Base-by-base conservation (phyloP, 2,888 invertebrate genomes). In the Oxyteleia sp. region DNA sequence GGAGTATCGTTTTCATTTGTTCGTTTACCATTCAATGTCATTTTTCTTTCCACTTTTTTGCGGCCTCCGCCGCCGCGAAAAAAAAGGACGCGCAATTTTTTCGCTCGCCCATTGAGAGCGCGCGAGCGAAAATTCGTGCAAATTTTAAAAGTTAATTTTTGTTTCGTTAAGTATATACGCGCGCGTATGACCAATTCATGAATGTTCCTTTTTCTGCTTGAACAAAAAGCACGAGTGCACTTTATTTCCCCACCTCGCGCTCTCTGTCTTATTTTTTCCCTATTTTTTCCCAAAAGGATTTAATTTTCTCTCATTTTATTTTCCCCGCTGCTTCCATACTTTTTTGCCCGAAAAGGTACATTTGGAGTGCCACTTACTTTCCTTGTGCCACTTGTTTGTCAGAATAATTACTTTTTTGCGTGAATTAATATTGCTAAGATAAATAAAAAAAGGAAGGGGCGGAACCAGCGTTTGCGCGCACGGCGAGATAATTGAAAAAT, bases 351-450 rank as follows among this genome's bases (percentile, higher is more conserved):
- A 71, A 68, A 81, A 74, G 81, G 75, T 68, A 69, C 64, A 53
- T 71, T 59, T 57, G 32, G 41, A 81, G 72, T 66, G 51, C 51
- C 76, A 76, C 66, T 78, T 82, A 66, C 63, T 55, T 59, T 61
- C 72, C 55, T 66, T 53, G 64, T 41, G 53, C 49, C 55, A 45
- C 78, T 71, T 61, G 68, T 78, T 78, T 83, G 82, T 78, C 69
- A 63, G 69, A 69, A 78, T 83, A 83, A 83, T 78, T 83, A 69
- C 69, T 61, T 83, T 82, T 71, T 79, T 83, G 63, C 61, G 68
- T 78, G 76, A 69, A 78, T 78, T 78, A 78, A 69, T 78, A 69
- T 78, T 59, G 11, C 45, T 26, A 69, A 78, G 68, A 51, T 45
- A 61, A 76, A 53, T 55, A 75, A 75, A 57, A 72, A 10, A 26